phyloP scores from a whole-genome alignment of 2,113 vertebrate species.

The Hassar affinis region DNA sequence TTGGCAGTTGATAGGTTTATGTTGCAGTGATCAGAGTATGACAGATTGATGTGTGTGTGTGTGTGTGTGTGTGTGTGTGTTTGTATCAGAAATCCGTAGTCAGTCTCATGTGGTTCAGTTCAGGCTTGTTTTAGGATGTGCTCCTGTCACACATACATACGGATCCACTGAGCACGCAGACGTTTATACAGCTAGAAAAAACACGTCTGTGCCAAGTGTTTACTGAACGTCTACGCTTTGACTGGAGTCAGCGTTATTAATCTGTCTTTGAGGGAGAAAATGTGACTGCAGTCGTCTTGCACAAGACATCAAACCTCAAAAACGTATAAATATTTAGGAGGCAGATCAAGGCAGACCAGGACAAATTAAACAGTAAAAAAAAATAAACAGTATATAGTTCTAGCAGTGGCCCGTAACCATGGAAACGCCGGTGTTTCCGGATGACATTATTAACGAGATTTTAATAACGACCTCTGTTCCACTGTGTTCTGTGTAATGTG shows the following conservation, averaged over 20 bases:
- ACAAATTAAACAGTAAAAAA: neutral
- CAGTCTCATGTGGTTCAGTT: neutral
- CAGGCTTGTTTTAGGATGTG: constrained; percentile 17
- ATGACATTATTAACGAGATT: neutral
- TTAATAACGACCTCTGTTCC: neutral
- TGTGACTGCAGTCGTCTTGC: neutral
- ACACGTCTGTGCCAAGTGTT: neutral
- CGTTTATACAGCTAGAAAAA: constrained; percentile 1
- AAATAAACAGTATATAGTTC: too few relatives aligned
- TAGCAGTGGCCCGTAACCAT: neutral
- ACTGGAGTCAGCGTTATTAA: neutral
- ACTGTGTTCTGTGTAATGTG: neutral
- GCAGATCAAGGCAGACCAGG: neutral
- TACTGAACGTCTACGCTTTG: neutral
- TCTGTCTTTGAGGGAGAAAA: neutral
- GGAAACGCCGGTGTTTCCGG: neutral
- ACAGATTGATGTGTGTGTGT: constrained; percentile 23
- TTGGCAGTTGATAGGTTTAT: constrained; percentile 16
- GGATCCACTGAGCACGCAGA: neutral
- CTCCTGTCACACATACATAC: neutral
- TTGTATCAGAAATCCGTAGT: neutral
- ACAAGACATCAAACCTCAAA: neutral
- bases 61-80: constrained; percentile 1
- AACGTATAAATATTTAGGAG: neutral
- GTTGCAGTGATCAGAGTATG: neutral